Evolutionary conservation across 2,113 vertebrate genomes (phyloP).

Genomic region (Gulo gulo): DNA sequence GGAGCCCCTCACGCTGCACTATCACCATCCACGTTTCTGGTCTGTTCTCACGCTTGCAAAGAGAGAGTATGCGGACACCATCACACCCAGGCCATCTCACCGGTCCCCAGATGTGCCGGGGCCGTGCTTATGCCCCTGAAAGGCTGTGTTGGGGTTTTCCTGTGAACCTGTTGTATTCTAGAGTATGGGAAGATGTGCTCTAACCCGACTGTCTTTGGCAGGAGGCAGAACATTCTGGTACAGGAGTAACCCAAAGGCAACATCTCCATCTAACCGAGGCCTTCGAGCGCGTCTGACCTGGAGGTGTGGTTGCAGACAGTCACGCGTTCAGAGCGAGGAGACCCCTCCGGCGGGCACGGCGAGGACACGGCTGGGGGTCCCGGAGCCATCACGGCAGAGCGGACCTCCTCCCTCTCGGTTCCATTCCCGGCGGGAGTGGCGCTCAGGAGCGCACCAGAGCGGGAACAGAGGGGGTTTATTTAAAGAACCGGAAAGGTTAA

Average conservation of each 20-base stretch:
- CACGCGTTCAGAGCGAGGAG: neutral
- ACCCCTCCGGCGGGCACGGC: accelerated
- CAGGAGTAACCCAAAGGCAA: neutral
- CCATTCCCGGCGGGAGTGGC: neutral
- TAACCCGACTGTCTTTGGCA: neutral
- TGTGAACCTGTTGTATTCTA: neutral
- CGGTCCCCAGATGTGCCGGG: accelerated
- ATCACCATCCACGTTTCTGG: accelerated
- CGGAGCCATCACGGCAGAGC: accelerated
- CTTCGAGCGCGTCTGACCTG: accelerated
- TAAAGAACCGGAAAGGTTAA: neutral
- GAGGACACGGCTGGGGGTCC: accelerated
- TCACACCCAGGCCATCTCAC: accelerated
- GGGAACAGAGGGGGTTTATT: neutral
- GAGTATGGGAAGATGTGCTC: neutral
- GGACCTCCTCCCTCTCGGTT: neutral
- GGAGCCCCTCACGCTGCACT: neutral
- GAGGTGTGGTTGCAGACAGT: neutral
- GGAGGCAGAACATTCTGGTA: neutral
- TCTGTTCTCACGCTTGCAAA: too few relatives aligned
- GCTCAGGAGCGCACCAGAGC: accelerated
- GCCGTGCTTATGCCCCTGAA: accelerated
- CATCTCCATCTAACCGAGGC: neutral
- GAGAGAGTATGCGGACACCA: neutral
- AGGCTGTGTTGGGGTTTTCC: neutral